Evolutionary conservation across 2,113 vertebrate species (phyloP), one percentile per base, ranked within the genome.

Genomic region (Odontesthes bonariensis): DNA sequence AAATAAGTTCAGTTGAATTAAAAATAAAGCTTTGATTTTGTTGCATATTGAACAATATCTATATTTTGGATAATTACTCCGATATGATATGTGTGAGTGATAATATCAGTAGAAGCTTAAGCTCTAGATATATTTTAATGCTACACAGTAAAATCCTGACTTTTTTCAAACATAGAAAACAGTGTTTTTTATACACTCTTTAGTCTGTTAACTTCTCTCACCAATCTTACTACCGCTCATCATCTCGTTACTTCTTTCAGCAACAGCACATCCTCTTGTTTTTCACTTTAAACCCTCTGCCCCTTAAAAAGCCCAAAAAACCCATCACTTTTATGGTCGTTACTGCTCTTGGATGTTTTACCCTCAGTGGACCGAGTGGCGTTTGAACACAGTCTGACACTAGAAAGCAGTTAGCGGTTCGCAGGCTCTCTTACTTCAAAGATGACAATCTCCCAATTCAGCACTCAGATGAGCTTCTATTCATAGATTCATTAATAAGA

Each of bases 151-250:
- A 27, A 27, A 2, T 27, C 1, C 27, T 27, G 27, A 27, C 27
- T 27, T 27, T 27, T 27, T 27, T 27, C n/a, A n/a, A n/a, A n/a
- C n/a, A n/a, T n/a, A n/a, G n/a, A n/a, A n/a, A n/a, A n/a, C n/a
- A n/a, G 3, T 27, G 27, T 27, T 27, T 27, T 27, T 27, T 27
- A 27, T 3, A 1, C 3, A 27, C 27, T 27, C 35, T 38, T 8
- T 8, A 38, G 35, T 38, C 10, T 38, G 10, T 3, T 38, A 38
- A 38, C 35, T 35, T 35, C 35, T 35, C 4, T 35, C n/a, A n/a
- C n/a, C n/a, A n/a, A n/a, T n/a, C n/a, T n/a, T n/a, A 63, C 46
- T 20, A 38, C 12, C 19, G 42, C 32, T 32, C 69, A 42, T 64
- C 32, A 22, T 16, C 13, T 5, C 40, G 5, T 3, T 6, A 3